Evolutionary conservation across 2,888 invertebrate species (phyloP).

Genomic region (Agrochola litura): DNA sequence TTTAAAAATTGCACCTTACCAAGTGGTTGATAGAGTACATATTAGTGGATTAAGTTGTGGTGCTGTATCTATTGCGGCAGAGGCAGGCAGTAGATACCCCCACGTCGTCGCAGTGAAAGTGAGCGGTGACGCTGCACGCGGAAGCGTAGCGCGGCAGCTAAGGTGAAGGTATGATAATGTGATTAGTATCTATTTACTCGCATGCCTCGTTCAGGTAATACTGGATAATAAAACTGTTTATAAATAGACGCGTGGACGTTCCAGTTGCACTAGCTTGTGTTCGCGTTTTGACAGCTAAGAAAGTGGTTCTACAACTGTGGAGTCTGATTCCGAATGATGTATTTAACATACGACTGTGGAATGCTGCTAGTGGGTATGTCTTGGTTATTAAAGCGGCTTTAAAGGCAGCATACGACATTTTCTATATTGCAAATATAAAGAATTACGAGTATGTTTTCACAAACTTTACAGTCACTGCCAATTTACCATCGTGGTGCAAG

Average conservation of each 20-base stretch:
- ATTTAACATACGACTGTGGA: constrained; percentile 49
- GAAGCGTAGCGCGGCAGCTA: constrained; percentile 84
- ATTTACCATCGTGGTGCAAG: not conserved
- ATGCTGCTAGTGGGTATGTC: constrained; percentile 33
- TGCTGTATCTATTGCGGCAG: constrained; percentile 71
- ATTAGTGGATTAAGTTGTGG: constrained; percentile 61
- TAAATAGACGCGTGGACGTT: constrained; percentile 69
- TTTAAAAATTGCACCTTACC: constrained; percentile 71
- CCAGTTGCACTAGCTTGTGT: constrained; percentile 67
- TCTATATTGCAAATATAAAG: not conserved
- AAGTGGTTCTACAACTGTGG: constrained; percentile 68
- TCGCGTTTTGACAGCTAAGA: constrained; percentile 71
- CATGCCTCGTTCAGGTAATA: constrained; percentile 74
- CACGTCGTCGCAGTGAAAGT: constrained; percentile 84
- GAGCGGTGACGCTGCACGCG: constrained; percentile 84
- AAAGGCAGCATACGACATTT: not conserved
- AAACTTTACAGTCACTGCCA: constrained; percentile 4
- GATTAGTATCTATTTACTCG: constrained; percentile 76
- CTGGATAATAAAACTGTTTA: constrained; percentile 75
- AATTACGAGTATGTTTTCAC: not conserved
- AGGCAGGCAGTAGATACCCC: constrained; percentile 73
- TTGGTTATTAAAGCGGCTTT: constrained; percentile 14
- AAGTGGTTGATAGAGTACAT: constrained; percentile 70
- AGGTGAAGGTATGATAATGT: constrained; percentile 82
- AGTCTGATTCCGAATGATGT: constrained; percentile 39